phyloP scores from a whole-genome alignment of 2,113 vertebrate genomes.

The Nestor notabilis region DNA sequence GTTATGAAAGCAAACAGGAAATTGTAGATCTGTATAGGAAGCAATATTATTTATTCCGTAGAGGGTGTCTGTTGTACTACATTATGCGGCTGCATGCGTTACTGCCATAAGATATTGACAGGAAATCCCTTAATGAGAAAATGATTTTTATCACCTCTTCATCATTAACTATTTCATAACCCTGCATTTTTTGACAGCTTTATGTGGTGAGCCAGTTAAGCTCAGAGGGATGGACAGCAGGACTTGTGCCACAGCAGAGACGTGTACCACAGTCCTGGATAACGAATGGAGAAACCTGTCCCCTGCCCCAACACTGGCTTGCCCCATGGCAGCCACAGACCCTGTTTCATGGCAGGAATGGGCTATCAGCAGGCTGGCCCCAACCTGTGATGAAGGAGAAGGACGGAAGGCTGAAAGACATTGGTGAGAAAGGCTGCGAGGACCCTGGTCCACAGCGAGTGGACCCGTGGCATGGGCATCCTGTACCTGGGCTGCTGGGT shows the following conservation, averaged over 20 bases:
- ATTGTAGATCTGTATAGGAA: neutral
- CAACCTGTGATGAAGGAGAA: neutral
- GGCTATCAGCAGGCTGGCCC: neutral
- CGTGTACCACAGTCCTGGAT: rapidly evolving
- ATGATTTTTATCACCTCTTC: neutral
- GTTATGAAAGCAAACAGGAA: neutral
- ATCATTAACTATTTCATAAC: neutral
- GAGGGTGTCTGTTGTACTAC: neutral
- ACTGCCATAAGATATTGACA: neutral
- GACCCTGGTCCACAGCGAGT: neutral
- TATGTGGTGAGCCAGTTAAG: neutral
- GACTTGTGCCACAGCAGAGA: neutral
- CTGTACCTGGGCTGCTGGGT: neutral
- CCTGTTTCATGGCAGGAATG: neutral
- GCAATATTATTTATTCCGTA: neutral
- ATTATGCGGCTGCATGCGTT: neutral
- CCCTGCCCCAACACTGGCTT: rapidly evolving
- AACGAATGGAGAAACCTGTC: neutral
- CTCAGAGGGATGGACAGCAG: neutral
- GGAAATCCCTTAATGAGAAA: neutral
- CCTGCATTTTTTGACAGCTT: neutral
- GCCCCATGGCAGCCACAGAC: neutral
- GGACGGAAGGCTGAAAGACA: neutral
- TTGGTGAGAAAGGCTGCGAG: neutral
- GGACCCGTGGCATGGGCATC: rapidly evolving